A percentile compares a stretch with the other conserved stretches of the same genome.
phyloP scores from a whole-genome alignment of 2,113 vertebrate species.

The Hypocryptadius cinnamomeus region DNA sequence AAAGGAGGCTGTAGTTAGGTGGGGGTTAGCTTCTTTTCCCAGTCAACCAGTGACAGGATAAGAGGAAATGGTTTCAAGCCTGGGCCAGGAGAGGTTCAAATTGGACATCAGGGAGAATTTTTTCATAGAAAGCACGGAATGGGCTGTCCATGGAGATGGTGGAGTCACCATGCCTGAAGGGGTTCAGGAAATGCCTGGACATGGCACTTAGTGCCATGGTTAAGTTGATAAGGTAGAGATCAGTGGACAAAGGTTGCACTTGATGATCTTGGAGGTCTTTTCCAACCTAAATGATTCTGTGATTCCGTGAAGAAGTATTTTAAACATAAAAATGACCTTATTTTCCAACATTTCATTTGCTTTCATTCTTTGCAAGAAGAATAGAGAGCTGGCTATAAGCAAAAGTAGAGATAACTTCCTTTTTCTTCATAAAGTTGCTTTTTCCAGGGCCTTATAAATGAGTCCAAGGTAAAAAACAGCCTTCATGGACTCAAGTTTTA shows the following conservation, averaged over 20 bases:
- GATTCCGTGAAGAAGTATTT: not conserved
- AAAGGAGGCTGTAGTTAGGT: not conserved
- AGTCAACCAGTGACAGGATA: not conserved
- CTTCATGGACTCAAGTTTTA: not conserved
- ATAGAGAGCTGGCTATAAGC: not conserved
- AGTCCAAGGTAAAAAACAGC: not conserved
- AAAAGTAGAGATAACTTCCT: not conserved
- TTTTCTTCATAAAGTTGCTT: not conserved
- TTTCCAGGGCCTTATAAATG: not conserved
- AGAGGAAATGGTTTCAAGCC: not conserved
- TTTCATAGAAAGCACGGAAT: not conserved
- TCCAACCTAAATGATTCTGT: not conserved
- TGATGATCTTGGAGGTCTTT: not conserved
- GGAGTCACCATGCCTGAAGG: not conserved
- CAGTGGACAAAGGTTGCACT: not conserved
- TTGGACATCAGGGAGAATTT: not conserved
- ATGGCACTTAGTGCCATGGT: not conserved
- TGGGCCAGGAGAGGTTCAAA: not conserved
- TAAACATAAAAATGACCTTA: not conserved
- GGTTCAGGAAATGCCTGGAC: not conserved
- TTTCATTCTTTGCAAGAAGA: not conserved
- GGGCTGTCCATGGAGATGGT: not conserved
- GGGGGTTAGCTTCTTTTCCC: fast-evolving
- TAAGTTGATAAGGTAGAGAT: not conserved
- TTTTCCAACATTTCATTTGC: not conserved